phyloP scores from a whole-genome alignment of 2,113 vertebrate genomes.

The Orthochromis indermauri region DNA sequence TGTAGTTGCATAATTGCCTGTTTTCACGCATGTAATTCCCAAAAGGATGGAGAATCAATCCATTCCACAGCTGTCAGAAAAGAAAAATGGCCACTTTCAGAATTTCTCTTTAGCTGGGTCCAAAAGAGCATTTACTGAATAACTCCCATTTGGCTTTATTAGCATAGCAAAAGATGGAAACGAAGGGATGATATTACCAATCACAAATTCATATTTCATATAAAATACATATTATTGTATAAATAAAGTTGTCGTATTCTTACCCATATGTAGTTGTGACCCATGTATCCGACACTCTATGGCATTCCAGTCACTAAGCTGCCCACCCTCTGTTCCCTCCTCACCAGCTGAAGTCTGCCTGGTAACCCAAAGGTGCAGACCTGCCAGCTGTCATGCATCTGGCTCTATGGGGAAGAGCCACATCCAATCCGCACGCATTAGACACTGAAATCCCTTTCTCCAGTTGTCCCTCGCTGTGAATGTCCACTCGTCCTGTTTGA shows the following conservation, averaged over 20 bases:
- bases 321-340: not conserved
- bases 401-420: not conserved
- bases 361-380: slow-evolving; percentile 37
- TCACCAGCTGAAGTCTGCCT: slow-evolving; percentile 43
- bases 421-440: slow-evolving; percentile 25
- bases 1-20: not conserved
- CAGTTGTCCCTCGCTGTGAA: not conserved
- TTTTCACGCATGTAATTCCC: not conserved
- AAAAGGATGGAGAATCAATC: not conserved
- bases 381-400: slow-evolving; percentile 25
- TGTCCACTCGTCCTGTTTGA: slow-evolving; percentile 30
- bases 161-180: not conserved
- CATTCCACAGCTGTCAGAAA: not conserved
- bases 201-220: not conserved
- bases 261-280: not conserved
- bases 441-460: not conserved
- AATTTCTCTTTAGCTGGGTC: not conserved
- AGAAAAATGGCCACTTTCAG: not conserved
- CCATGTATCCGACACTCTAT: not conserved
- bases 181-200: not conserved
- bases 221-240: not conserved
- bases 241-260: not conserved
- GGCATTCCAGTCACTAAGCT: not conserved
- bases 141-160: not conserved
- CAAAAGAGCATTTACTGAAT: not conserved